phyloP scores from a whole-genome alignment of 2,888 invertebrate species.

The Sphecodes monilicornis region DNA sequence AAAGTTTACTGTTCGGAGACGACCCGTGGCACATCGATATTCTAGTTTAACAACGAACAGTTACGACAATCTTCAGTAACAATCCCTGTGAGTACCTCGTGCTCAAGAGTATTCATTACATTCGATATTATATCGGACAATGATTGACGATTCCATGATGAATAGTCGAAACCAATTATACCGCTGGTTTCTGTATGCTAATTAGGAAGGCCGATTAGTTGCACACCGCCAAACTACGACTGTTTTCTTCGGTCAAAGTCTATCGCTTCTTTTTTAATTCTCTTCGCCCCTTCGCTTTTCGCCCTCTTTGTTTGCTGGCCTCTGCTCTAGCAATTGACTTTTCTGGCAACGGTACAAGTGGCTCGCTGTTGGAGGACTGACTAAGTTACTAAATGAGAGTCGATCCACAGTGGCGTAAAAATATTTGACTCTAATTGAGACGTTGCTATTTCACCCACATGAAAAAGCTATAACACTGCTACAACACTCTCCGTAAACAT shows the following conservation, averaged over 20 bases:
- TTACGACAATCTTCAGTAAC: neutral
- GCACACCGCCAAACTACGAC: neutral
- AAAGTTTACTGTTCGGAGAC: neutral
- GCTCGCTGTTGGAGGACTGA: neutral
- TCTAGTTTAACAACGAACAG: neutral
- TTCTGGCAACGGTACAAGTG: constrained; percentile 11
- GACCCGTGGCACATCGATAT: neutral
- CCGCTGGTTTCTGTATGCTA: neutral
- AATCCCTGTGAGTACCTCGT: neutral
- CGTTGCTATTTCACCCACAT: neutral
- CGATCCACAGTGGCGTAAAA: constrained; percentile 6
- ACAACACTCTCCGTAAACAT: neutral
- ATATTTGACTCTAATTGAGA: neutral
- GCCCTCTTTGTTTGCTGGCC: neutral
- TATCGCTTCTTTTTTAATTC: neutral
- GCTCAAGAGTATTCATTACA: neutral
- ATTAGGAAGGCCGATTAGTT: neutral
- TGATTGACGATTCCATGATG: neutral
- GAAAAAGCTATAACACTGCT: neutral
- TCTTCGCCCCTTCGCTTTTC: neutral
- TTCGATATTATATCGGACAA: neutral
- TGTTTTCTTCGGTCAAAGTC: neutral
- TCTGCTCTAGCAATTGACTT: neutral
- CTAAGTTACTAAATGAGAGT: neutral
- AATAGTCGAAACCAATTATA: neutral